A percentile compares a stretch with the other conserved stretches of the same genome.
These are phyloP conservation scores for Uropsilus gracilis DNA, from an alignment of 2,113 vertebrate genomes.

Conservation along the genomic window DNA sequence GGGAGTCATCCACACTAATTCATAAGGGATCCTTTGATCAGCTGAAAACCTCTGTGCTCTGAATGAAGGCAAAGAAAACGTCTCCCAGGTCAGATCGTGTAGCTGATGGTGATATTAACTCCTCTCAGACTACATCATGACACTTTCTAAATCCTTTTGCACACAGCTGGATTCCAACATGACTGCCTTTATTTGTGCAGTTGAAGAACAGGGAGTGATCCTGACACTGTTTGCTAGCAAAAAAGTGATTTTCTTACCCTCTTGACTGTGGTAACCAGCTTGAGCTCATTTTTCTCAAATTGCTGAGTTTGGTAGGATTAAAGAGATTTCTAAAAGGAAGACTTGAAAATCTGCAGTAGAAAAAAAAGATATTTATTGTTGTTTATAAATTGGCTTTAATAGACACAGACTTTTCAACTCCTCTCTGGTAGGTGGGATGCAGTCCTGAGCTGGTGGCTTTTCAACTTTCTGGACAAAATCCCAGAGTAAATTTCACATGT, in stretches of 20 bases:
- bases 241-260: constrained; percentile 24
- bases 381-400: background rate
- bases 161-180: constrained; percentile 24
- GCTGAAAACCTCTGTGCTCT: background rate
- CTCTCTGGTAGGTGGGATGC: background rate
- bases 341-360: background rate
- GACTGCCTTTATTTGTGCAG: constrained; percentile 14
- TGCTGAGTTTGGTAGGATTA: constrained; percentile 2
- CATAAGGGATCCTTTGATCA: constrained; percentile 46
- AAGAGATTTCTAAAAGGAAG: constrained; percentile 40
- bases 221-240: background rate
- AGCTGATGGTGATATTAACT: background rate
- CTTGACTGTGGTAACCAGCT: background rate
- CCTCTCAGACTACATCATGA: background rate
- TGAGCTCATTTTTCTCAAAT: background rate
- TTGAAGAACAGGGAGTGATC: background rate
- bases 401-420: background rate
- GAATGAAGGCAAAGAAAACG: background rate
- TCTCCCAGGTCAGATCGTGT: background rate
- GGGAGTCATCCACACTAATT: background rate
- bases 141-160: background rate
- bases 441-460: background rate
- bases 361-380: background rate
- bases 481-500: background rate
- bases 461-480: background rate